Base-by-base conservation (phyloP, 2,797 vertebrate genomes). In the Lepus oiostolus region DNA sequence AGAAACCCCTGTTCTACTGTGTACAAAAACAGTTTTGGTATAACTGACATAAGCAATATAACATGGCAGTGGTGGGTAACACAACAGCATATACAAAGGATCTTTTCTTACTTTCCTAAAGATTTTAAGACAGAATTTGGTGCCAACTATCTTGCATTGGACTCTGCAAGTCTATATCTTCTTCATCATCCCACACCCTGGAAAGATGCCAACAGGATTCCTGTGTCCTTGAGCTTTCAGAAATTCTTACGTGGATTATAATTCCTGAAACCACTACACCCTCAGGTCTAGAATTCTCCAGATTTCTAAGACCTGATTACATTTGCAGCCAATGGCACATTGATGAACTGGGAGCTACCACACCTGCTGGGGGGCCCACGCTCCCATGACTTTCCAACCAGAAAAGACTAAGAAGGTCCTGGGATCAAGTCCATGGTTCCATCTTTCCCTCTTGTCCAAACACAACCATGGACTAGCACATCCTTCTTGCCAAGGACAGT, bases 401-500 rank as follows among this genome's bases (percentile, higher is more conserved):
- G 72, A 88, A 88, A 92, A 70, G n/a, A 16, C 16, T 12, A 54
- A 50, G 22, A 65, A 60, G 32, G 2, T 38, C 21, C 71, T 63
- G 32, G 50, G 13, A 95, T 72, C 82, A 62, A 96, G 32, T 12
- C 65, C 67, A 47, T n/a, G 6, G 60, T 4, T 85, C 63, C 42
- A 26, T 0, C 82, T 85, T 84, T 88, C 32, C 68, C 72, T 71
- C 52, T 21, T n/a, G 14, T 32, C 24, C 70, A 82, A 75, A 54
- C n/a, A 32, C 10, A 76, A 84, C 72, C 58, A 91, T n/a, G 21
- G 28, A 21, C 42, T 76, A 88, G 22, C 14, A n/a, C 52, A 38
- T 19, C 47, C 68, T 90, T 83, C 87, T 91, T 81, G 75, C 38
- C 77, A 90, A 92, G 22, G 17, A 84, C 70, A 67, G 22, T 85